Conservation (phyloP, 2,888 invertebrate species). For the Oscheius sp. region DNA sequence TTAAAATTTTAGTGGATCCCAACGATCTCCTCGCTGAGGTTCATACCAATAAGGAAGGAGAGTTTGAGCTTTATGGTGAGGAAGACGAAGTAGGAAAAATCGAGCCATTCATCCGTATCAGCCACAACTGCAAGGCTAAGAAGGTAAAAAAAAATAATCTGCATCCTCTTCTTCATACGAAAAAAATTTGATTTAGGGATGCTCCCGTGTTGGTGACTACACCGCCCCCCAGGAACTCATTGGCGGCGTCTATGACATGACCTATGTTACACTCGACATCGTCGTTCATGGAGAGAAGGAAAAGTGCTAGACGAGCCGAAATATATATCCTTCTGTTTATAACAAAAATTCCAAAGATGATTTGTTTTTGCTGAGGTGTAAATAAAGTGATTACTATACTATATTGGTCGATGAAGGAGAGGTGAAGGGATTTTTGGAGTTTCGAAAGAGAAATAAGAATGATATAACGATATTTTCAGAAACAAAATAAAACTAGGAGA, state of each 20-base stretch:
- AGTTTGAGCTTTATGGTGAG: slow-evolving; percentile 55
- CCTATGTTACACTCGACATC: slow-evolving; percentile 56
- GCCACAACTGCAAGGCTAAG: slow-evolving; percentile 55
- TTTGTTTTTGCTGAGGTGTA: no score
- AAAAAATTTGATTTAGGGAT: slow-evolving; percentile 36
- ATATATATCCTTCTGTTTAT: not conserved
- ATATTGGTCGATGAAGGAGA: no score
- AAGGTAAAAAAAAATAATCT: not conserved
- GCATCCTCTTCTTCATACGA: not conserved
- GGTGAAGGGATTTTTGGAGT: no score
- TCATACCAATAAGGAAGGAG: slow-evolving; percentile 57
- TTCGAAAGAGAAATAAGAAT: no score
- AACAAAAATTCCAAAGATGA: not conserved
- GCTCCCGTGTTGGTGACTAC: slow-evolving; percentile 50
- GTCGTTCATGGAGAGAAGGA: slow-evolving; percentile 59
- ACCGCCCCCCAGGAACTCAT: slow-evolving; percentile 51
- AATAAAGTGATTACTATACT: no score
- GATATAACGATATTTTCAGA: no score
- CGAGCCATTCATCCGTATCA: slow-evolving; percentile 56
- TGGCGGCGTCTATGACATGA: slow-evolving; percentile 56
- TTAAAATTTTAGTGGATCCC: slow-evolving; percentile 50
- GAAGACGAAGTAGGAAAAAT: slow-evolving; percentile 59
- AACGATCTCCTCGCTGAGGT: slow-evolving; percentile 54
- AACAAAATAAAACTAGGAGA: no score
- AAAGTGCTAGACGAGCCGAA: slow-evolving; percentile 38